phyloP scores from a whole-genome alignment of 1,140 invertebrate species.

The Drosophila murphyi region DNA sequence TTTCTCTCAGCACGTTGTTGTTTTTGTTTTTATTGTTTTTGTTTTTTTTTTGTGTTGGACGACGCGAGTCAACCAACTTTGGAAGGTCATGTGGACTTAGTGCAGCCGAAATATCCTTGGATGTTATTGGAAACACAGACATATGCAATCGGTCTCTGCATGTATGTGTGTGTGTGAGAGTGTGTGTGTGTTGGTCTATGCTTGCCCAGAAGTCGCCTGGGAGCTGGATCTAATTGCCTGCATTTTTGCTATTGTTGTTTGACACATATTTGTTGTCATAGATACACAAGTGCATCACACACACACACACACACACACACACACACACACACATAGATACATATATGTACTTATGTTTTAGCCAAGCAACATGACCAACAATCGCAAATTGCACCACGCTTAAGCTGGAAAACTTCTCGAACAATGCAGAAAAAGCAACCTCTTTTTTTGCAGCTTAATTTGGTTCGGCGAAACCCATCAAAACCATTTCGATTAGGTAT shows the following conservation, averaged over 20 bases:
- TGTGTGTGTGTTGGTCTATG: conserved; percentile 45
- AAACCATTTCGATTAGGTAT: background rate
- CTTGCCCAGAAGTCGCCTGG: conserved; percentile 52
- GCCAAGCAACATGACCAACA: conserved; percentile 15
- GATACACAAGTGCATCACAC: conserved; percentile 23
- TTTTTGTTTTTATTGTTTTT: background rate
- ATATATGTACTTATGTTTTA: background rate
- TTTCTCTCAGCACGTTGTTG: background rate
- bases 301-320: conserved; percentile 2
- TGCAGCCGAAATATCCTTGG: conserved; percentile 80
- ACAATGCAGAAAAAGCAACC: background rate
- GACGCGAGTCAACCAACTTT: conserved; percentile 81
- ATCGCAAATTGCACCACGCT: conserved; percentile 11
- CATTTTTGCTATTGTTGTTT: conserved; percentile 32
- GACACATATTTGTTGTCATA: conserved; percentile 45
- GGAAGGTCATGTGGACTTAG: conserved; percentile 80
- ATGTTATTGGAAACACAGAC: conserved; percentile 68
- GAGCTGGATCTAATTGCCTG: conserved; percentile 47
- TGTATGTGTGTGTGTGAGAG: conserved; percentile 7
- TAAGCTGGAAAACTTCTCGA: conserved; percentile 23
- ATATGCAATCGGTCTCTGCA: conserved; percentile 2
- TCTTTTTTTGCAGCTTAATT: background rate
- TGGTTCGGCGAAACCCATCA: background rate
- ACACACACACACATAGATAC: background rate
- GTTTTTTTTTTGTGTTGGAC: conserved; percentile 30